Base-by-base conservation (phyloP, 2,797 vertebrate genomes). In the Danionella dracula region DNA sequence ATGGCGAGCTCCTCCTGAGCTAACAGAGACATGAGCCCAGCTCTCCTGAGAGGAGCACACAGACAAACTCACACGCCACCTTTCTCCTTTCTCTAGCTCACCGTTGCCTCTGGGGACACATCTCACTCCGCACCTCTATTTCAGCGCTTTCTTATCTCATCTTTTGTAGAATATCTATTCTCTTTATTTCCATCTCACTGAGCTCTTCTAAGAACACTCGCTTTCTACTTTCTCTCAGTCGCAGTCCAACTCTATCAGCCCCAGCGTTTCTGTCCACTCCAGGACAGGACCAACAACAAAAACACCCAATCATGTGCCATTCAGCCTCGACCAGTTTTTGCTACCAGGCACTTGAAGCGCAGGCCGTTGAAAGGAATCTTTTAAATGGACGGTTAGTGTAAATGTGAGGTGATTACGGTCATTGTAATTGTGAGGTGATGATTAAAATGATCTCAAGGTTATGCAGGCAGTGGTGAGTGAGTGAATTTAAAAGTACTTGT, bases 11-110 rank as follows among this genome's bases (percentile, higher is more conserved):
- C 29, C 60, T 48, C 51, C 16, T 45, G 10, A 42, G 31, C 40
- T 29, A 59, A 74, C 21, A 27, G 37, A 40, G 21, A 68, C 46
- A 66, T 51, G 46, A 37, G 19, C 57, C 35, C 38, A 29, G n/a
- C 23, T 63, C 71, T 53, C 60, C 34, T 38, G 51, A 58, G 61
- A 37, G 8, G 31, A 31, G 11, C 20, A 8, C 19, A 5, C 44
- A 27, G 23, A 27, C 23, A 27, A 3, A 27, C 23, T 19, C 29
- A 13, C 19, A 58, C 12, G 12, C 34, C 11, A 16, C 4, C 48
- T 35, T 53, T 46, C 35, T 17, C 37, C 10, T 15, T 15, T n/a
- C n/a, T n/a, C n/a, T n/a, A n/a, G n/a, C 32, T 48, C 35, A 42
- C 51, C 4, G 1, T 13, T 17, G 57, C 55, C 63, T 23, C 58